These are phyloP conservation scores for Stichodactyla mertensii DNA, from an alignment of 64 coral and sea anemone genomes.

Conservation along the genomic window DNA sequence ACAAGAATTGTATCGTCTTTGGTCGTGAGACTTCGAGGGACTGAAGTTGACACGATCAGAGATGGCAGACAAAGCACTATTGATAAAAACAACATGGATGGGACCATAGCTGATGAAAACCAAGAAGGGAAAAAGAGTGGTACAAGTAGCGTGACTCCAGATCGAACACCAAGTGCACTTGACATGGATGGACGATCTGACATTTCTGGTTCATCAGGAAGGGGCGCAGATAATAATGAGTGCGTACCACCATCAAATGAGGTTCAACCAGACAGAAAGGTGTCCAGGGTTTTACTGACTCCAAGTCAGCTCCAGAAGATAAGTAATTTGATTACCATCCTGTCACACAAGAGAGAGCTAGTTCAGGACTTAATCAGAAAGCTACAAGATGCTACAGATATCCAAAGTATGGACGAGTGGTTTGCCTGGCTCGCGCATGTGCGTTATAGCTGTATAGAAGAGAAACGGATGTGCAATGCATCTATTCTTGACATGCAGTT, in stretches of 20 bases:
- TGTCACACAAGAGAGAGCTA: constrained; percentile 73
- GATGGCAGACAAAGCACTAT: background rate
- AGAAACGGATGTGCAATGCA: constrained; percentile 44
- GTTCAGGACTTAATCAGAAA: constrained; percentile 46
- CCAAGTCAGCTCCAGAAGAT: constrained; percentile 88
- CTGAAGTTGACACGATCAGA: constrained; percentile 5
- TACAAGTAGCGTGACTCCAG: constrained; percentile 36
- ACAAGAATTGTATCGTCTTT: constrained; percentile 21
- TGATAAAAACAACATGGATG: constrained; percentile 11
- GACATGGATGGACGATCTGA: constrained; percentile 26
- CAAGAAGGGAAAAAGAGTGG: constrained; percentile 19
- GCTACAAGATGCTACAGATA: constrained; percentile 15
- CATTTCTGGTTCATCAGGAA: constrained; percentile 35
- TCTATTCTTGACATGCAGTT: constrained; percentile 66
- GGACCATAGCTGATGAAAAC: constrained; percentile 22
- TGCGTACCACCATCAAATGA: background rate
- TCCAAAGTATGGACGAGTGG: constrained; percentile 36
- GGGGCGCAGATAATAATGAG: background rate
- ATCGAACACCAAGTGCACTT: constrained; percentile 18
- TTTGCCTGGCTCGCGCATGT: constrained; percentile 86
- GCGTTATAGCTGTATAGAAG: constrained; percentile 57
- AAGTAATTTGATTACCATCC: constrained; percentile 68
- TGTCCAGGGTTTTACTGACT: constrained; percentile 35
- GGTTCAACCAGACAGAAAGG: background rate
- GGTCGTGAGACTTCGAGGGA: background rate